These are phyloP conservation scores for Trachelus troglodyta DNA, from an alignment of 2,888 invertebrate species.

Conservation along the genomic window DNA sequence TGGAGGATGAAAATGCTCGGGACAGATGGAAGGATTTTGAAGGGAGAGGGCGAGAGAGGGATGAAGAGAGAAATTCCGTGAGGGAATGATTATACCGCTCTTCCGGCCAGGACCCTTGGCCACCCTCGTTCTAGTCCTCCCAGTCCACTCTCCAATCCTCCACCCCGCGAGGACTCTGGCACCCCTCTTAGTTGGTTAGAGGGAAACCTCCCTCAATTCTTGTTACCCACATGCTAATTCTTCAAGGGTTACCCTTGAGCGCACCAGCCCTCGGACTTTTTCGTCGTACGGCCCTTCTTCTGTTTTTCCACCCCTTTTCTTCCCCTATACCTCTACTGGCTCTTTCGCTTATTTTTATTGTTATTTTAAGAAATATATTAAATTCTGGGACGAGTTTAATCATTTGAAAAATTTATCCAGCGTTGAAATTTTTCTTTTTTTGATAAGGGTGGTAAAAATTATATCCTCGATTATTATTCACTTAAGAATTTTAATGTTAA, in stretches of 20 bases:
- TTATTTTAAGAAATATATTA: too few relatives aligned
- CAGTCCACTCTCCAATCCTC: neutral
- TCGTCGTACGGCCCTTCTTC: neutral
- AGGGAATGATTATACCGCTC: conserved; percentile 41
- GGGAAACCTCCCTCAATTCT: conserved; percentile 23
- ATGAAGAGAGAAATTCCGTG: conserved; percentile 4
- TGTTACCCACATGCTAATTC: conserved; percentile 47
- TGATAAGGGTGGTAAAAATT: too few relatives aligned
- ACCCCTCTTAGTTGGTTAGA: neutral
- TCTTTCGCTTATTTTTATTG: neutral
- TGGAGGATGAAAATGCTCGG: conserved; percentile 8
- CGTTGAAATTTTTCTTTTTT: too few relatives aligned
- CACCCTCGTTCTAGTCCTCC: conserved; percentile 6
- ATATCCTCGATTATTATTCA: too few relatives aligned
- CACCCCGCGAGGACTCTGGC: neutral
- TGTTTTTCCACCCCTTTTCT: too few relatives aligned
- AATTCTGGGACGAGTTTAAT: too few relatives aligned
- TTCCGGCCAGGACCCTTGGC: conserved; percentile 32
- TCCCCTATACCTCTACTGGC: too few relatives aligned
- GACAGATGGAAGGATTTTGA: conserved; percentile 8
- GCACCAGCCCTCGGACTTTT: conserved; percentile 1
- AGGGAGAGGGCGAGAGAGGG: neutral
- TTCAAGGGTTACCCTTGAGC: conserved; percentile 26
- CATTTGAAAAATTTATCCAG: too few relatives aligned
- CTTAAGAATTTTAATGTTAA: too few relatives aligned